Evolutionary conservation across 2,113 vertebrate genomes (phyloP).

Genomic region (Cricetomys ansorgei): DNA sequence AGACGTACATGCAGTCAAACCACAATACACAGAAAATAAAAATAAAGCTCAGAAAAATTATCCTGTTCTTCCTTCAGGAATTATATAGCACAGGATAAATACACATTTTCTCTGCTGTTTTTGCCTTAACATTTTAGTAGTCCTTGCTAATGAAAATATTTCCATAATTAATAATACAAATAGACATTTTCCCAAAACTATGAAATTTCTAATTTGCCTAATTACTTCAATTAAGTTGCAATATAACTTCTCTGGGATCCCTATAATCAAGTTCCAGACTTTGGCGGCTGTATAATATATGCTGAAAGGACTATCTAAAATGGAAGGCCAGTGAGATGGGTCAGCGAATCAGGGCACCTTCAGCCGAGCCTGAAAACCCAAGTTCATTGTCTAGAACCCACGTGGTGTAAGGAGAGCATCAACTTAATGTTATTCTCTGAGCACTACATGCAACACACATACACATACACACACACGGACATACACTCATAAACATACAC

Average conservation of each 20-base stretch:
- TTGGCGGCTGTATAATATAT: not conserved
- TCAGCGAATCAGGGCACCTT: not conserved
- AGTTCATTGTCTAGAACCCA: not conserved
- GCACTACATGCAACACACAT: no score
- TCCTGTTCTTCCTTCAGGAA: conserved; percentile 22
- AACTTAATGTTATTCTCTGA: not conserved
- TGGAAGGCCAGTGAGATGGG: not conserved
- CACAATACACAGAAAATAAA: not conserved
- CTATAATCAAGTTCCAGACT: conserved; percentile 54
- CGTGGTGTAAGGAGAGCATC: not conserved
- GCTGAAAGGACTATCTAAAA: not conserved
- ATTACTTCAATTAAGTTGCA: conserved; percentile 54
- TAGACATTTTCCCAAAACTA: conserved; percentile 40
- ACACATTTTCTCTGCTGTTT: not conserved
- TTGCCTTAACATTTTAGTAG: conserved; percentile 55
- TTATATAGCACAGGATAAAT: conserved; percentile 15
- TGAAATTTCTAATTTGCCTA: conserved; percentile 51
- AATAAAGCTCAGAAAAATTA: not conserved
- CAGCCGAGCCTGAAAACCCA: no score
- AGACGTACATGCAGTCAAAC: not conserved
- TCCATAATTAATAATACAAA: conserved; percentile 39
- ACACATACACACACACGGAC: no score
- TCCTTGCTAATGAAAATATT: conserved; percentile 52
- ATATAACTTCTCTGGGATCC: conserved; percentile 46
- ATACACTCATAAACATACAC: no score